A percentile compares a stretch with the other conserved stretches of the same genome.
phyloP scores from a whole-genome alignment of 1,140 invertebrate species.

The Vanessa atalanta region DNA sequence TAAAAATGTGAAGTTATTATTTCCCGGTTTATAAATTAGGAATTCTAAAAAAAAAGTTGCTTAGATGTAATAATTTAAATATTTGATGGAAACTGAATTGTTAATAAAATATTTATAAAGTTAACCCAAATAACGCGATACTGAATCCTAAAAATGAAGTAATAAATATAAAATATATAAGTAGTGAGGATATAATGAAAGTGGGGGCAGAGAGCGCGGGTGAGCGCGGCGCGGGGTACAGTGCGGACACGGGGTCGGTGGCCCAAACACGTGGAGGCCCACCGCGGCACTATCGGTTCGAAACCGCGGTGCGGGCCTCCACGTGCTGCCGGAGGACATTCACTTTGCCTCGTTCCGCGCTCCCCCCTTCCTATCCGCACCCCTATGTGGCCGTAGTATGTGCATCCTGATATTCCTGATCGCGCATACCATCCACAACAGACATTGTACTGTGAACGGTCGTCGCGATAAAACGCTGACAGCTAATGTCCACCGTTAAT shows the following conservation, averaged over 20 bases:
- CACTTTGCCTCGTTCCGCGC: slow-evolving; percentile 64
- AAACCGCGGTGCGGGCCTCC: slow-evolving; percentile 74
- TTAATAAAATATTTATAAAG: neutral
- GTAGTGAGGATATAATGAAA: slow-evolving; percentile 48
- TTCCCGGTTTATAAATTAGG: neutral
- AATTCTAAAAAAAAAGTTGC: no score
- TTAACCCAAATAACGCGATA: slow-evolving; percentile 5
- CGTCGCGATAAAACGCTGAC: slow-evolving; percentile 46
- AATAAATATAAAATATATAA: slow-evolving; percentile 17
- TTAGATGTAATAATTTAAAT: neutral
- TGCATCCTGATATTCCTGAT: slow-evolving; percentile 76
- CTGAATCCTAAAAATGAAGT: slow-evolving; percentile 26
- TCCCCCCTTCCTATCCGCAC: slow-evolving; percentile 49
- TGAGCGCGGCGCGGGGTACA: slow-evolving; percentile 51
- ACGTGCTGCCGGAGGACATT: slow-evolving; percentile 76
- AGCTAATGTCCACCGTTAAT: slow-evolving; percentile 20
- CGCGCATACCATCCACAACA: slow-evolving; percentile 67
- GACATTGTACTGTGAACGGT: slow-evolving; percentile 63
- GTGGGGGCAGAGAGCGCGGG: slow-evolving; percentile 55
- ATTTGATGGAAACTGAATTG: neutral
- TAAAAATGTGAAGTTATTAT: neutral
- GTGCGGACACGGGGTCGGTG: slow-evolving; percentile 66
- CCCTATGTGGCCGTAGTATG: slow-evolving; percentile 54
- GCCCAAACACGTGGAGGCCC: slow-evolving; percentile 77
- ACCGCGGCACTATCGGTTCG: slow-evolving; percentile 68